Evolutionary conservation across 2,888 invertebrate species (phyloP).

Genomic region (Cylindroiulus punctatus): DNA sequence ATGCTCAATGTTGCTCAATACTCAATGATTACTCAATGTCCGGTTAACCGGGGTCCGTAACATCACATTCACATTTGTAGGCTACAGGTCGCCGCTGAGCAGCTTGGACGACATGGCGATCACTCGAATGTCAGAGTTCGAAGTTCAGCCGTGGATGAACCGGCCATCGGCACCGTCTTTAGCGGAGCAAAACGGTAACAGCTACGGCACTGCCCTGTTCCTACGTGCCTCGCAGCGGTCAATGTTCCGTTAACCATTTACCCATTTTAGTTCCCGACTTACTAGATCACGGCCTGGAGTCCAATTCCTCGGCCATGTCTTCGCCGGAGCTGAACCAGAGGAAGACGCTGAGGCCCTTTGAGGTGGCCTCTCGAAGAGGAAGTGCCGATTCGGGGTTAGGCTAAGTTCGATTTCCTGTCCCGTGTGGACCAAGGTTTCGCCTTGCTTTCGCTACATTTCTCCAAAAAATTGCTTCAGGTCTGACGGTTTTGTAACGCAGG

Average conservation of each 20-base stretch:
- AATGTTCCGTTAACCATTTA: conserved; percentile 29
- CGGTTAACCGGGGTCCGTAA: too few relatives aligned
- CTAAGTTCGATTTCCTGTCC: neutral
- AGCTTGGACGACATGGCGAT: conserved; percentile 40
- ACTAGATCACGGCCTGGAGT: conserved; percentile 58
- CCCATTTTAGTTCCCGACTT: conserved; percentile 57
- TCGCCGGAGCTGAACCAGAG: conserved; percentile 50
- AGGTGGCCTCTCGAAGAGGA: neutral
- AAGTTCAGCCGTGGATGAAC: conserved; percentile 44
- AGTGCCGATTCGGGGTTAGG: conserved; percentile 52
- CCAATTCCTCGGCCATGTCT: conserved; percentile 57
- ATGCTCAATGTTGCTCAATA: too few relatives aligned
- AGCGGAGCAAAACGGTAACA: conserved; percentile 48
- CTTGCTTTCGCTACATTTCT: neutral
- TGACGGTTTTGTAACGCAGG: conserved; percentile 51
- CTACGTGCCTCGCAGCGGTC: neutral
- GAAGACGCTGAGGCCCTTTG: conserved; percentile 21
- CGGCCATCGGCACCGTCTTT: neutral
- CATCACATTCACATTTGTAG: neutral
- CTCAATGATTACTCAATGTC: too few relatives aligned
- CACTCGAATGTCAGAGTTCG: conserved; percentile 28
- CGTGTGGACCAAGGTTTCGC: neutral
- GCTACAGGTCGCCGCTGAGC: conserved; percentile 39
- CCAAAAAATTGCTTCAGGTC: conserved; percentile 45
- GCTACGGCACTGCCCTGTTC: neutral